Evolutionary conservation across 2,888 invertebrate species (phyloP).

Genomic region (Willowsia nigromaculata): DNA sequence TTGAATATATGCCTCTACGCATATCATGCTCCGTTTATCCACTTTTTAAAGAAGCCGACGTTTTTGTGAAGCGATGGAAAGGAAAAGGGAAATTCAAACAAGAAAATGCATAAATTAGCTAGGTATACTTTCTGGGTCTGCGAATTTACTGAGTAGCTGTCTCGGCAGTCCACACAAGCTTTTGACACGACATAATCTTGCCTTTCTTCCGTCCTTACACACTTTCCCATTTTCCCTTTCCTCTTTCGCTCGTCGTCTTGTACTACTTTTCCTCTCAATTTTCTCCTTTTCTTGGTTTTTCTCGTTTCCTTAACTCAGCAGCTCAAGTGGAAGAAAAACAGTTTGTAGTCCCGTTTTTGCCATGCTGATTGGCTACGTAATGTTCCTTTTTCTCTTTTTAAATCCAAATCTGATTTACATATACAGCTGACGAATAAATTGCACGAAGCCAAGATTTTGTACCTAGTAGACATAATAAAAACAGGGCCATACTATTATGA

Average conservation of each 20-base stretch:
- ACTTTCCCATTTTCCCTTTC: conserved; percentile 22
- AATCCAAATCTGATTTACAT: conserved; percentile 44
- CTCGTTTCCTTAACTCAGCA: not conserved
- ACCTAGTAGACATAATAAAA: too few relatives aligned
- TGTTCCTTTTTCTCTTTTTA: not conserved
- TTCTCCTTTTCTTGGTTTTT: not conserved
- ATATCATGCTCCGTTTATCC: not conserved
- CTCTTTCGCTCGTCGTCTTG: not conserved
- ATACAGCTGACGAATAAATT: not conserved
- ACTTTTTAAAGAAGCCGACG: not conserved
- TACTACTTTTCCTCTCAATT: conserved; percentile 4
- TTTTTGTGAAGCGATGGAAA: conserved; percentile 9
- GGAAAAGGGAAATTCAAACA: conserved; percentile 46
- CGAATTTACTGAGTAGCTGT: not conserved
- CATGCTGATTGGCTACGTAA: not conserved
- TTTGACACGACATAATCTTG: conserved; percentile 53
- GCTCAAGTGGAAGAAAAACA: not conserved
- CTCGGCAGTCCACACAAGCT: not conserved
- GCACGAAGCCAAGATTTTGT: not conserved
- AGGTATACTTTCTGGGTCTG: not conserved
- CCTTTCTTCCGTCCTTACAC: conserved; percentile 13
- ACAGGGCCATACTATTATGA: too few relatives aligned
- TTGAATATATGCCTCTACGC: not conserved
- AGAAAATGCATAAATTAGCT: conserved; percentile 65
- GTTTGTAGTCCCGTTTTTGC: not conserved